A percentile compares a stretch with the other conserved stretches of the same genome.
Conservation (phyloP, 2,888 invertebrate genomes). For the Sarcophaga variegata region DNA sequence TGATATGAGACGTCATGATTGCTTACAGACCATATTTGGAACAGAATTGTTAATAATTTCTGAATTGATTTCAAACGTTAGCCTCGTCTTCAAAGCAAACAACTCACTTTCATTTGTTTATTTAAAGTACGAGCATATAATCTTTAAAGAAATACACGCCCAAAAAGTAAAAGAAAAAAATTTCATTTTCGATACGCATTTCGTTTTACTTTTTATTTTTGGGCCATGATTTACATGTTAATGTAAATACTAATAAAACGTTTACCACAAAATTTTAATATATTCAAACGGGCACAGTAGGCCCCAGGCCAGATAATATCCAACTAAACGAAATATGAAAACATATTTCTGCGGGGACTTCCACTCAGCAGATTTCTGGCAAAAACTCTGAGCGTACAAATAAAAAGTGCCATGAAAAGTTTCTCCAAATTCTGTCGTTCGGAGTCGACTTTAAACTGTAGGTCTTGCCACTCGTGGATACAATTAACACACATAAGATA, state of each 20-base stretch:
- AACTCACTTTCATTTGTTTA: slow-evolving; percentile 64
- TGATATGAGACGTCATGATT: too few relatives aligned
- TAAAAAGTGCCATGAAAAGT: too few relatives aligned
- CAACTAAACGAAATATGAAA: too few relatives aligned
- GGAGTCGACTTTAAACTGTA: too few relatives aligned
- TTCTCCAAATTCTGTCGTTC: too few relatives aligned
- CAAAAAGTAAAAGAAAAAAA: background rate
- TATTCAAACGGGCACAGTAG: background rate
- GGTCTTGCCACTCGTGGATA: too few relatives aligned
- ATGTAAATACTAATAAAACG: slow-evolving; percentile 15
- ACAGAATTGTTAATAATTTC: slow-evolving; percentile 22
- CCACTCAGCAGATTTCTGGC: too few relatives aligned
- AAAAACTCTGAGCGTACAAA: too few relatives aligned
- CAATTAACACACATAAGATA: too few relatives aligned
- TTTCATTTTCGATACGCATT: background rate
- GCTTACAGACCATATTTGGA: background rate
- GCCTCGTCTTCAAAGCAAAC: background rate
- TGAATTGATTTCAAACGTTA: background rate
- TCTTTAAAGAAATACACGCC: slow-evolving; percentile 8
- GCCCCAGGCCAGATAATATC: too few relatives aligned
- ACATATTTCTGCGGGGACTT: too few relatives aligned
- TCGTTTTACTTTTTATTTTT: slow-evolving; percentile 44
- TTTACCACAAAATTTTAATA: background rate
- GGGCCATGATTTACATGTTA: slow-evolving; percentile 51
- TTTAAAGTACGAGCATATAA: slow-evolving; percentile 42